A percentile compares a stretch with the other conserved stretches of the same genome.
phyloP scores from a whole-genome alignment of 2,888 invertebrate genomes.

The Hanleya hanleyi region DNA sequence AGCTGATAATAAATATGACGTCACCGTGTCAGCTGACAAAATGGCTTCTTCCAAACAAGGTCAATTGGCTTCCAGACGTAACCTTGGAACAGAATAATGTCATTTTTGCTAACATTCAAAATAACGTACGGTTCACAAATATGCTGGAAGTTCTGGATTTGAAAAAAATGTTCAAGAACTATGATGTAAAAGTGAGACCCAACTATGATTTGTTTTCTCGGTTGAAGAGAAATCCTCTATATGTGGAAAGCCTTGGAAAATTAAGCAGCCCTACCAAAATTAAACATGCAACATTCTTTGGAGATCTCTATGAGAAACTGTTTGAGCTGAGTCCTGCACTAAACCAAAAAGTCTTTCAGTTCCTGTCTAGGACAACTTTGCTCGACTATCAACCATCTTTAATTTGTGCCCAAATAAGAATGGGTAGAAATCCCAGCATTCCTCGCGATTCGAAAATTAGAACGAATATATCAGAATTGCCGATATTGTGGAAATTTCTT shows the following conservation, averaged over 20 bases:
- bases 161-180: slow-evolving; percentile 34
- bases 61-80: slow-evolving; percentile 38
- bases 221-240: slow-evolving; percentile 36
- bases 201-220: slow-evolving; percentile 44
- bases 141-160: slow-evolving; percentile 36
- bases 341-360: slow-evolving; percentile 1
- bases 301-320: slow-evolving; percentile 36
- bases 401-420: slow-evolving; percentile 41
- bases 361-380: slow-evolving; percentile 14
- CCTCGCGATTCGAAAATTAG: slow-evolving; percentile 39
- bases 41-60: slow-evolving; percentile 32
- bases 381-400: slow-evolving; percentile 32
- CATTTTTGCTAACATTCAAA: slow-evolving; percentile 24
- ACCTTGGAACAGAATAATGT: background rate
- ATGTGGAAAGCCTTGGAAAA: slow-evolving; percentile 26
- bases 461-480: slow-evolving; percentile 34
- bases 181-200: slow-evolving; percentile 41
- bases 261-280: slow-evolving; percentile 26
- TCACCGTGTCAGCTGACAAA: slow-evolving; percentile 36
- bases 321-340: slow-evolving; percentile 40
- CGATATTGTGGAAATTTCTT: slow-evolving; percentile 41
- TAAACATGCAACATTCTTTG: slow-evolving; percentile 29
- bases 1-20: slow-evolving; percentile 40
- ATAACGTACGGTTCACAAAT: slow-evolving; percentile 34
- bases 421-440: slow-evolving; percentile 42